Base-by-base conservation (phyloP, 2,797 vertebrate genomes). In the Pseudomugil tenellus region DNA sequence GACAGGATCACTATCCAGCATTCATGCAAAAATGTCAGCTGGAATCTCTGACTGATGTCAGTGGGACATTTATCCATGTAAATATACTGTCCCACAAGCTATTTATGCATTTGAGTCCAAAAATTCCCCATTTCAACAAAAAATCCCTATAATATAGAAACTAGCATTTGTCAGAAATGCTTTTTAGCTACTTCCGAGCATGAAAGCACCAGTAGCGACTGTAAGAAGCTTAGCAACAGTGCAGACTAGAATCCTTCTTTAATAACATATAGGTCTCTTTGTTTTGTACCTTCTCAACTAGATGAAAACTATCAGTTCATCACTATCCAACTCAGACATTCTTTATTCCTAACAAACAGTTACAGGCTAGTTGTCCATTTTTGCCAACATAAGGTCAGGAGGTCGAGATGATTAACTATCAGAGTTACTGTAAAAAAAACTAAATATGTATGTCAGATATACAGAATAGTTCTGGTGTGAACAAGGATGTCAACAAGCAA, bases 301-400 rank as follows among this genome's bases (percentile, higher is more conserved):
- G 23, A 39, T 48, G 46, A 28, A 25, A 7, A 7, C 34, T 32
- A 28, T 58, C 31, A 67, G 51, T 60, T 59, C 51, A 56, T 54
- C 58, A 43, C 63, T 21, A 41, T 54, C 17, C 60, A 57, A 56
- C 11, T 58, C 34, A 51, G 26, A 31, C 63, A 84, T 58, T 41
- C 37, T 69, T 31, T 29, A 41, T 21, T 61, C 10, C 8, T 31
- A 51, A 63, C 53, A 69, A 77, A 61, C 57, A 77, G 48, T 16
- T 59, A 39, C 51, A 32, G 46, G 48, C 63, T 64, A 19, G 34
- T 72, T 60, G 51, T 56, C 19, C 2, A 41, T 65, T 63, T 70
- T 37, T 41, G 65, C 73, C 53, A 62, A 55, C 3, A 34, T 32
- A 51, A 68, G 58, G 65, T 59, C 37, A 41, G 39, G 13, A 78